A percentile compares a stretch with the other conserved stretches of the same genome.
phyloP scores from a whole-genome alignment of 2,797 vertebrate genomes.

The Sebastes minor region DNA sequence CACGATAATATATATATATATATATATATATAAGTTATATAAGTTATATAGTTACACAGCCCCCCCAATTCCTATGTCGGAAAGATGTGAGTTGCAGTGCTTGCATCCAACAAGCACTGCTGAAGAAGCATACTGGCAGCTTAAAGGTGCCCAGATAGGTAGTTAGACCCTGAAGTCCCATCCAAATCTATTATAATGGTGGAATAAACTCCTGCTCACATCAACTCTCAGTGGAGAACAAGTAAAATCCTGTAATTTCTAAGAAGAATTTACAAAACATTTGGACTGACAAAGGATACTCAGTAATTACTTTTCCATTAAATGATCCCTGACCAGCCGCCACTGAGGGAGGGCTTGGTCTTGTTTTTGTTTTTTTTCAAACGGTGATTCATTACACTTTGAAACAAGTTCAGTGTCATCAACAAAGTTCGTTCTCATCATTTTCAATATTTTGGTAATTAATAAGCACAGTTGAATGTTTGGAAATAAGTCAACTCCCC shows the following conservation, averaged over 20 bases:
- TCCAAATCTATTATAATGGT: background rate
- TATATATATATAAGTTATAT: background rate
- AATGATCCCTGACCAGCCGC: slow-evolving; percentile 3
- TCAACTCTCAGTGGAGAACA: background rate
- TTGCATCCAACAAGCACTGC: background rate
- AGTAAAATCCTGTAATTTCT: background rate
- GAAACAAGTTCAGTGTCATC: slow-evolving; percentile 23
- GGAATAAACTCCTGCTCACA: background rate
- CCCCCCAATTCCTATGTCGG: background rate
- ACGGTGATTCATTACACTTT: slow-evolving; percentile 7
- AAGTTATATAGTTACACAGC: too few species aligned
- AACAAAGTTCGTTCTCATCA: slow-evolving; percentile 13
- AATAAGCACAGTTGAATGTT: slow-evolving; percentile 28
- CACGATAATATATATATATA: too few species aligned
- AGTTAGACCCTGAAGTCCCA: background rate
- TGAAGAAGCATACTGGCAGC: background rate
- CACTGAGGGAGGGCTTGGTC: background rate
- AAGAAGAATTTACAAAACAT: slow-evolving; percentile 6
- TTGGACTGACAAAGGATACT: slow-evolving; percentile 8
- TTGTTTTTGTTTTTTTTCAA: background rate
- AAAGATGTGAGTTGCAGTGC: background rate
- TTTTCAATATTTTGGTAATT: slow-evolving; percentile 6
- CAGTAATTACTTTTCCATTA: slow-evolving; percentile 14
- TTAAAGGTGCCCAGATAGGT: background rate
- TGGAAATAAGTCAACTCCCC: slow-evolving; percentile 49